A percentile compares a stretch with the other conserved stretches of the same genome.
phyloP scores from a whole-genome alignment of 2,888 invertebrate genomes.

The Pilophorus perplexus region DNA sequence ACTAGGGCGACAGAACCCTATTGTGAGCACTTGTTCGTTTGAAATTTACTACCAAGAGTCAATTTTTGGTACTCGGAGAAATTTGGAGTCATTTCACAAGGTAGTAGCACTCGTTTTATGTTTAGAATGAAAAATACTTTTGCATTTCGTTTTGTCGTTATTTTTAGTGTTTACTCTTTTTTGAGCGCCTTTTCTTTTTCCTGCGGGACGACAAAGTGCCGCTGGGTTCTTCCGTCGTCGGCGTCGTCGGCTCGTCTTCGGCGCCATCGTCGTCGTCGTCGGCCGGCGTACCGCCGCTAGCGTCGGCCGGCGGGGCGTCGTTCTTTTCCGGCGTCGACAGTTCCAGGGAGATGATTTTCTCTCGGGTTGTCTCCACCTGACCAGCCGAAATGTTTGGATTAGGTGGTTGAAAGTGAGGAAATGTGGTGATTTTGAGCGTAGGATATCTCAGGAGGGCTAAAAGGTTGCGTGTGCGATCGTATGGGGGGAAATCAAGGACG shows the following conservation, averaged over 20 bases:
- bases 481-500: neutral
- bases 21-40: too few species aligned
- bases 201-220: conserved; percentile 17
- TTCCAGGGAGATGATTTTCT: conserved; percentile 87
- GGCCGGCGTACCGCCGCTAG: neutral
- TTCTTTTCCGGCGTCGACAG: conserved; percentile 61
- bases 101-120: too few species aligned
- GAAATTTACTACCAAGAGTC: too few species aligned
- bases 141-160: too few species aligned
- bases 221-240: conserved; percentile 20
- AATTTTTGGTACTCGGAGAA: too few species aligned
- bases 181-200: conserved; percentile 24
- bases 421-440: neutral
- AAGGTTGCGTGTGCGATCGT: neutral
- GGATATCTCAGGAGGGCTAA: too few species aligned
- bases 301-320: neutral
- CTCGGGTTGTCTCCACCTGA: conserved; percentile 89
- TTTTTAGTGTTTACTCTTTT: conserved; percentile 30
- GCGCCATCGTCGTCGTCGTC: conserved; percentile 18
- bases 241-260: conserved; percentile 25
- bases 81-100: too few species aligned
- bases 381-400: too few species aligned
- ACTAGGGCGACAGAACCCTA: too few species aligned
- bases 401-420: too few species aligned
- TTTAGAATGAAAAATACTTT: neutral